A percentile compares a stretch with the other conserved stretches of the same genome.
phyloP scores from a whole-genome alignment of 2,113 vertebrate species.

The Siniperca chuatsi region DNA sequence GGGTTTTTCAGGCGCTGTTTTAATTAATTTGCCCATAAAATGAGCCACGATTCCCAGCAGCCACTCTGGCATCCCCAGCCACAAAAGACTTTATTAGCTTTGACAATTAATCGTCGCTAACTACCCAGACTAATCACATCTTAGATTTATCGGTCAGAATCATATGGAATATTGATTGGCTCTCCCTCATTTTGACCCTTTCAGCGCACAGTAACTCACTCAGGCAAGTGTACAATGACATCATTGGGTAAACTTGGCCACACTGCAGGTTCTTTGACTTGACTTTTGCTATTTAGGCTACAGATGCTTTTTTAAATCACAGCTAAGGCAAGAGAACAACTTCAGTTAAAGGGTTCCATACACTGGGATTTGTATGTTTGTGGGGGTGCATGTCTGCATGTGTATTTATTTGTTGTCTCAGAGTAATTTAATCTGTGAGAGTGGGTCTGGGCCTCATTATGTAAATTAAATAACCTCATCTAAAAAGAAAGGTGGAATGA shows the following conservation, averaged over 20 bases:
- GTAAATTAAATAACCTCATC: constrained; percentile 82
- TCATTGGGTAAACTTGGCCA: constrained; percentile 64
- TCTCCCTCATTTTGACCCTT: constrained; percentile 74
- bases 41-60: constrained; percentile 72
- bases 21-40: constrained; percentile 83
- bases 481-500: constrained; percentile 70
- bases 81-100: constrained; percentile 79
- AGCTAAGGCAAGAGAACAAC: neutral
- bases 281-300: constrained; percentile 30
- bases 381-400: constrained; percentile 60
- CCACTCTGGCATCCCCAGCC: constrained; percentile 67
- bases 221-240: constrained; percentile 63
- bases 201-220: constrained; percentile 76
- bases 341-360: constrained; percentile 37
- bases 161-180: constrained; percentile 75
- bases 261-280: constrained; percentile 45
- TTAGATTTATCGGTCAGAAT: constrained; percentile 75
- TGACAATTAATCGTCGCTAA: constrained; percentile 83
- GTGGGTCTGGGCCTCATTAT: constrained; percentile 81
- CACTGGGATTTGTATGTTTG: constrained; percentile 60
- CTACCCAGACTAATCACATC: constrained; percentile 78
- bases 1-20: constrained; percentile 59
- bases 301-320: constrained; percentile 27
- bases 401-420: constrained; percentile 81
- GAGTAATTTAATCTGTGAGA: constrained; percentile 81